Base-by-base conservation (phyloP, 2,113 vertebrate genomes). In the Pyxicephalus adspersus region DNA sequence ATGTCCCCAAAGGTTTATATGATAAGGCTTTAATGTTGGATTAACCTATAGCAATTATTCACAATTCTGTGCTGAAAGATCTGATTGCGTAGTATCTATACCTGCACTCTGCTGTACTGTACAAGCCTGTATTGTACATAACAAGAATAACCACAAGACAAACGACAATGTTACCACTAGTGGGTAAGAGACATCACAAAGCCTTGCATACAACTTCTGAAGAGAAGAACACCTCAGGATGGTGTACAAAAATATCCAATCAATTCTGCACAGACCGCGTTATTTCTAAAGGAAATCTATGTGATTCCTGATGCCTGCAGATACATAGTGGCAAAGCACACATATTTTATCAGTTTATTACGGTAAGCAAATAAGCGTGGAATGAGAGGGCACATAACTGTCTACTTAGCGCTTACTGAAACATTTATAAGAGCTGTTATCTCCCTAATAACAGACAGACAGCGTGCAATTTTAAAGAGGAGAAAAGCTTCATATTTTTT, bases 381-480 rank as follows among this genome's bases (percentile, higher is more conserved):
- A 94, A 93, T 93, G 93, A 92, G 93, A 89, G 90, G 84, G 90
- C 88, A 92, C 92, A 92, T 94, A 93, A 93, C 92, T 88, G 89
- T 90, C 89, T 92, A 91, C 92, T 94, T 94, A 95, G 87, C 64
- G 87, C 90, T 92, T 94, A 92, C 92, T 93, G 94, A 95, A 94
- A 94, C 94, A 95, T 95, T 95, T 95, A 95, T 95, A 95, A 95
- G 93, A 94, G 93, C 94, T 91, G 92, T 94, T 94, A 94, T 92
- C 89, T 91, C 86, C 91, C 92, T 93, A 93, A 92, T 94, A 95
- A 93, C 92, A 94, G 93, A 95, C 92, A 94, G 94, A 91, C 92
- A 93, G 92, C 87, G 85, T 90, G 92, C 93, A 92, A 93, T 93
- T 92, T 91, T 89, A 93, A 91, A 94, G 90, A 91, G 89, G 89